phyloP scores from a whole-genome alignment of 2,113 vertebrate species.

The Cacatua alba region DNA sequence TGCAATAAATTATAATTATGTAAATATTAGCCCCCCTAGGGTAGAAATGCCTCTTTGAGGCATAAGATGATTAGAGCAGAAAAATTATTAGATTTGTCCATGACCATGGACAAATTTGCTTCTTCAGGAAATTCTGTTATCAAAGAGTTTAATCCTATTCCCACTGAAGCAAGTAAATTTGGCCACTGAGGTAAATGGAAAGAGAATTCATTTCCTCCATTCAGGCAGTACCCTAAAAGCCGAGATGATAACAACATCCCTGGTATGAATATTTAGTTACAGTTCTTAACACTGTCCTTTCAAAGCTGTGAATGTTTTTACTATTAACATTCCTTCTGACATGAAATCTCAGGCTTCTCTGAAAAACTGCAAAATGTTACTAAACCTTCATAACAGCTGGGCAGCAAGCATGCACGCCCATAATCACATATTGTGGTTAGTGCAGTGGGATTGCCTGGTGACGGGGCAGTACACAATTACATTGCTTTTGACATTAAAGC shows the following conservation, averaged over 20 bases:
- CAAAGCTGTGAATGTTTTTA: background rate
- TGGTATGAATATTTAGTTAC: background rate
- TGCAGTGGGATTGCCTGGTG: background rate
- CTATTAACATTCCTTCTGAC: background rate
- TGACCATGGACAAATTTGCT: conserved; percentile 30
- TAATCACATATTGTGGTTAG: rapidly evolving
- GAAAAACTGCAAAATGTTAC: background rate
- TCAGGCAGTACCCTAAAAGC: background rate
- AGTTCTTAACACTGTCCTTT: background rate
- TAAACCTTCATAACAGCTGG: background rate
- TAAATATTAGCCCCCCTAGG: conserved; percentile 57
- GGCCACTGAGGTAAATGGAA: background rate
- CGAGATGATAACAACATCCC: background rate
- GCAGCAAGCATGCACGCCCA: rapidly evolving
- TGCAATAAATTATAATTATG: conserved; percentile 72
- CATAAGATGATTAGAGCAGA: conserved; percentile 64
- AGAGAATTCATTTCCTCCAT: conserved; percentile 3
- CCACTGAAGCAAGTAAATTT: conserved; percentile 38
- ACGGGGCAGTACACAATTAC: background rate
- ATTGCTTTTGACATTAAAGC: background rate
- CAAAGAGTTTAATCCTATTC: conserved; percentile 54
- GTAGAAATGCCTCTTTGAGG: conserved; percentile 39
- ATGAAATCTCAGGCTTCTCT: background rate
- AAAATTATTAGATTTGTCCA: conserved; percentile 65
- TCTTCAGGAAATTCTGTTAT: conserved; percentile 62